phyloP scores from a whole-genome alignment of 1,140 invertebrate genomes.

The Chymomyza costata region DNA sequence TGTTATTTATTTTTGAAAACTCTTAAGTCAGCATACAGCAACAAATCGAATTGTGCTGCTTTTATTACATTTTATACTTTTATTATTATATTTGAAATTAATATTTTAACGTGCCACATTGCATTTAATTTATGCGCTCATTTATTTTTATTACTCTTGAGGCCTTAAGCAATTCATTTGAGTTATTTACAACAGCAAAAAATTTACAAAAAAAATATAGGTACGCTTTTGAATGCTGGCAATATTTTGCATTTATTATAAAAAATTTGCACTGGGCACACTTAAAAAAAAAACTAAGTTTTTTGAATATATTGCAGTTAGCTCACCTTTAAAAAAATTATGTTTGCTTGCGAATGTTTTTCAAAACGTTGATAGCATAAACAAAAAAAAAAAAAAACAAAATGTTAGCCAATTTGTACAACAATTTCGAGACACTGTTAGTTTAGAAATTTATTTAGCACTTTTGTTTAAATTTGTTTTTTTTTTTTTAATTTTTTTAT shows the following conservation, averaged over 20 bases:
- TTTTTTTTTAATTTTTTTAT: not conserved
- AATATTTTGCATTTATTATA: slow-evolving; percentile 5
- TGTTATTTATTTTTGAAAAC: too few species aligned
- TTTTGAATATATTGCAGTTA: not conserved
- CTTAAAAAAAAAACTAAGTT: slow-evolving; percentile 4
- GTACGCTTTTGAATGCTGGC: slow-evolving; percentile 13
- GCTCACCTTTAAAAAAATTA: too few species aligned
- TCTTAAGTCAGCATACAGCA: slow-evolving; percentile 9
- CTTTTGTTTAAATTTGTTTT: slow-evolving; percentile 3
- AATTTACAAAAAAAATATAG: slow-evolving; percentile 13
- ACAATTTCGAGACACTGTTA: too few species aligned
- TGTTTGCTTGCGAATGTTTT: too few species aligned
- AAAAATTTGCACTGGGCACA: too few species aligned
- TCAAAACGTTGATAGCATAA: too few species aligned
- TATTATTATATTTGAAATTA: slow-evolving; percentile 20
- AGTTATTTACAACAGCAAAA: too few species aligned
- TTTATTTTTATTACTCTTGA: too few species aligned
- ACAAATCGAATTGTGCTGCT: slow-evolving; percentile 34
- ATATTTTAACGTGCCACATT: slow-evolving; percentile 26
- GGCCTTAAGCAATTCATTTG: too few species aligned
- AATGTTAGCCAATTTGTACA: too few species aligned
- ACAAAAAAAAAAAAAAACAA: too few species aligned
- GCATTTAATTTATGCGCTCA: slow-evolving; percentile 5
- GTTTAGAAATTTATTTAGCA: slow-evolving; percentile 1
- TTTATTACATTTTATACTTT: not conserved